Evolutionary conservation across 2,888 invertebrate genomes (phyloP), one percentile per base, ranked within the genome.

Genomic region (Napeogenes sylphis): DNA sequence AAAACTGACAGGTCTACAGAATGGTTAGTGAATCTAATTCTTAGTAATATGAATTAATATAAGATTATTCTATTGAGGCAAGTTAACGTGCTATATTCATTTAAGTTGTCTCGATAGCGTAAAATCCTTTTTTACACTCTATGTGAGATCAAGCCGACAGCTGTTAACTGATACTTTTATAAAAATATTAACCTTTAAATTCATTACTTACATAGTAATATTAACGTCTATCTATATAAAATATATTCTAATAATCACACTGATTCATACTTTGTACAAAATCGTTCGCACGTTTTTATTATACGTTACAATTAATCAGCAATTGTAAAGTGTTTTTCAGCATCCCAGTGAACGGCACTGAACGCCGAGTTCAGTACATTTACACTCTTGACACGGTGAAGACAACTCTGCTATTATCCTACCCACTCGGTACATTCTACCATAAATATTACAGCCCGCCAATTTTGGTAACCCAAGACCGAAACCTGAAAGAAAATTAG

Each of bases 361-460:
- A 63, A 97, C 97, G 56, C 97, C 97, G 66, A 94, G 86, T 79
- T 96, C 95, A 51, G 96, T 96, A 85, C 97, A 97, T 85, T 94
- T 94, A 83, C 97, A 97, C 84, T 95, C 95, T 70, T 94, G 92
- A 83, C 97, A 97, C 13, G 94, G 93, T 63, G 94, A 94, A 5
- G 96, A 96, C 66, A 97, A 86, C 86, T 97, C 96, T 2, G 94
- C 92, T 72, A 97, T 96, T 70, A 96, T 94, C 74, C 94, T 92
- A 4, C 95, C 96, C 10, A 97, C 95, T 33, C 95, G 92, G 82
- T 97, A 97, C 95, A 97, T 97, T 68, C 94, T 92, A 5, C 97
- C 97, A 76, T 97, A 97, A 73, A 97, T 97, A 84, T 97, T 97
- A 79, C 97, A 97, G 0, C 97, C 97, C 12, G 96, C 96, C 67